Conservation (phyloP, 1,140 invertebrate genomes). For the Drosophila lacteicornis region DNA sequence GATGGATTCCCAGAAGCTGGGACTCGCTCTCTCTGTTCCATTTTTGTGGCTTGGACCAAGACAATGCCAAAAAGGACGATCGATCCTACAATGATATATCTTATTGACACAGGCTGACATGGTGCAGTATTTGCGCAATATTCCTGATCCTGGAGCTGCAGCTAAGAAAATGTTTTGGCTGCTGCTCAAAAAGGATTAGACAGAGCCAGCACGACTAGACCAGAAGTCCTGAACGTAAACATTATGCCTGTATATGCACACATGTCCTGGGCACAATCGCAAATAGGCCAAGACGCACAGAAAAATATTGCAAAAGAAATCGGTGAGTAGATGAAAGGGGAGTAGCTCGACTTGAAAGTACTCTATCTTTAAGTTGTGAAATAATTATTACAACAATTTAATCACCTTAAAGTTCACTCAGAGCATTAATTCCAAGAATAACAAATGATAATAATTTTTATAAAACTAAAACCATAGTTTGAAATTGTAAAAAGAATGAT, state of each 20-base stretch:
- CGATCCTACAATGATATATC: slow-evolving; percentile 35
- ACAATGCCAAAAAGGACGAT: slow-evolving; percentile 38
- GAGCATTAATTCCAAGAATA: too few relatives aligned
- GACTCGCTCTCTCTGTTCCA: slow-evolving; percentile 53
- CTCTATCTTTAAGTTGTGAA: not conserved
- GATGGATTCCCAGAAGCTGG: slow-evolving; percentile 65
- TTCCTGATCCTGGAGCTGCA: slow-evolving; percentile 59
- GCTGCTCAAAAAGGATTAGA: slow-evolving; percentile 68
- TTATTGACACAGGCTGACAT: slow-evolving; percentile 47
- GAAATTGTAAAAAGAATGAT: too few relatives aligned
- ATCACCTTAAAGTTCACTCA: too few relatives aligned
- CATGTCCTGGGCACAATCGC: slow-evolving; percentile 8
- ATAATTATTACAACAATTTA: too few relatives aligned
- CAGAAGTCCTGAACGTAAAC: slow-evolving; percentile 50
- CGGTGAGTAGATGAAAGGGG: too few relatives aligned
- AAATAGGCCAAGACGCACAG: slow-evolving; percentile 23
- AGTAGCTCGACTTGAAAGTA: not conserved
- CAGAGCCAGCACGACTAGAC: slow-evolving; percentile 16
- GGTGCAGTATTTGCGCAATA: slow-evolving; percentile 78
- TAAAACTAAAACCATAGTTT: too few relatives aligned
- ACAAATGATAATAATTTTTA: too few relatives aligned
- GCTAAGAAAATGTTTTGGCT: slow-evolving; percentile 78
- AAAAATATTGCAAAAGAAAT: not conserved
- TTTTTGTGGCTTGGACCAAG: slow-evolving; percentile 69
- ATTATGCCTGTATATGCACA: slow-evolving; percentile 6